Percentiles rank a stretch among this genome's conserved stretches.
These are phyloP conservation scores for Setipinna tenuifilis DNA, from an alignment of 2,797 vertebrate species.

Conservation along the genomic window DNA sequence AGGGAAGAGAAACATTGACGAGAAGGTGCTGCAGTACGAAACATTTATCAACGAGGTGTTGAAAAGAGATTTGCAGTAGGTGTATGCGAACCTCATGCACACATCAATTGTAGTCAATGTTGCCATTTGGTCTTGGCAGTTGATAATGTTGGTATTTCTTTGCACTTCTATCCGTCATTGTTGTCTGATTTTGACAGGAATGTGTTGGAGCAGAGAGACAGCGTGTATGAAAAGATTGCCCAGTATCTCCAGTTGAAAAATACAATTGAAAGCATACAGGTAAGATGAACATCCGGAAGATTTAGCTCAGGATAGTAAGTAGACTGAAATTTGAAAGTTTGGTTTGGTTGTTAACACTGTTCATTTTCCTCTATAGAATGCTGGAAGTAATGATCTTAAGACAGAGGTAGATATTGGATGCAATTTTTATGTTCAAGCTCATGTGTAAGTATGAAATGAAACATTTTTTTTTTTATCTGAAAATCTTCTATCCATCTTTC, in stretches of 20 bases:
- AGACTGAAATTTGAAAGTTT: too few species aligned
- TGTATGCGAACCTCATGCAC: not conserved
- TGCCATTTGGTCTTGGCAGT: too few species aligned
- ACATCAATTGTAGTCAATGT: not conserved
- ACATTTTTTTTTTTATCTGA: not conserved
- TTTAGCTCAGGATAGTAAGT: too few species aligned
- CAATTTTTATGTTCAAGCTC: constrained; percentile 87
- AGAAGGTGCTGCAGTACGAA: constrained; percentile 86
- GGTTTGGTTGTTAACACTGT: not conserved
- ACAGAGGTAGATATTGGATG: constrained; percentile 88
- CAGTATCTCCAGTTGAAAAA: constrained; percentile 88
- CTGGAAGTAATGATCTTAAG: constrained; percentile 73
- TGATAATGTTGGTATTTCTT: not conserved
- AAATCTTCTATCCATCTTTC: constrained; percentile 4
- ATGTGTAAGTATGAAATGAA: constrained; percentile 78
- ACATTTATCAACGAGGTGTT: constrained; percentile 84
- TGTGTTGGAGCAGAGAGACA: constrained; percentile 85
- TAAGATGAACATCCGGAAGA: constrained; percentile 48
- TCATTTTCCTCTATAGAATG: constrained; percentile 67
- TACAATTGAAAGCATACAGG: constrained; percentile 83
- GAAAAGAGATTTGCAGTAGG: constrained; percentile 82
- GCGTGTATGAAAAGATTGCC: constrained; percentile 85
- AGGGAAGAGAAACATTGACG: constrained; percentile 50
- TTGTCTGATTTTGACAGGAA: constrained; percentile 67
- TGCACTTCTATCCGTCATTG: not conserved